A percentile compares a stretch with the other conserved stretches of the same genome.
phyloP scores from a whole-genome alignment of 2,113 vertebrate genomes.

The Bubalus kerabau region DNA sequence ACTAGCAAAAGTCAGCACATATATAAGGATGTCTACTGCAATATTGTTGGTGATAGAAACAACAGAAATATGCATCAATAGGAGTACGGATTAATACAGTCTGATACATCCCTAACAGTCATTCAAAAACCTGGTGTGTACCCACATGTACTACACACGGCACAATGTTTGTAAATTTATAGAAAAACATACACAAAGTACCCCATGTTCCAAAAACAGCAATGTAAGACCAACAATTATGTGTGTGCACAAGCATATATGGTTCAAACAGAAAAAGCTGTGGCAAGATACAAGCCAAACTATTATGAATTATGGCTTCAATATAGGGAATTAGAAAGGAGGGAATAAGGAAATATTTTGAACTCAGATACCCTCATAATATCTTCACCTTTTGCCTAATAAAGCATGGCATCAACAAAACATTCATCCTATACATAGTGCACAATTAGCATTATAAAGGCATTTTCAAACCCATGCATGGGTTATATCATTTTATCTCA shows the following conservation, averaged over 20 bases:
- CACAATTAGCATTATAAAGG: background rate
- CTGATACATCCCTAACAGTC: background rate
- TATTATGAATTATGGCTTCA: background rate
- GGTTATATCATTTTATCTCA: constrained; percentile 1
- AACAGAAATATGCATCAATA: background rate
- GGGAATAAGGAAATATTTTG: background rate
- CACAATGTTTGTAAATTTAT: background rate
- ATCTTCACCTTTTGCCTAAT: background rate
- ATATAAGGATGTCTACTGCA: background rate
- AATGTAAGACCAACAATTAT: background rate
- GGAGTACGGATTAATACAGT: background rate
- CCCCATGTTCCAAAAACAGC: background rate
- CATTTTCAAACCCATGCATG: background rate
- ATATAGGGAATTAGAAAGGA: background rate
- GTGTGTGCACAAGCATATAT: background rate
- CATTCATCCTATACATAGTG: background rate
- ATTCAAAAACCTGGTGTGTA: background rate
- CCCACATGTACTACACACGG: background rate
- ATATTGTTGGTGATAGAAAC: background rate
- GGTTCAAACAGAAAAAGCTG: background rate
- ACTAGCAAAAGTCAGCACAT: background rate
- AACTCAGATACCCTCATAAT: background rate
- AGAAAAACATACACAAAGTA: background rate
- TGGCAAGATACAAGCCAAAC: constrained; percentile 26
- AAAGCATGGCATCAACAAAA: background rate